These are phyloP conservation scores for Idaea dimidiata DNA, from an alignment of 2,888 invertebrate genomes.

Conservation along the genomic window DNA sequence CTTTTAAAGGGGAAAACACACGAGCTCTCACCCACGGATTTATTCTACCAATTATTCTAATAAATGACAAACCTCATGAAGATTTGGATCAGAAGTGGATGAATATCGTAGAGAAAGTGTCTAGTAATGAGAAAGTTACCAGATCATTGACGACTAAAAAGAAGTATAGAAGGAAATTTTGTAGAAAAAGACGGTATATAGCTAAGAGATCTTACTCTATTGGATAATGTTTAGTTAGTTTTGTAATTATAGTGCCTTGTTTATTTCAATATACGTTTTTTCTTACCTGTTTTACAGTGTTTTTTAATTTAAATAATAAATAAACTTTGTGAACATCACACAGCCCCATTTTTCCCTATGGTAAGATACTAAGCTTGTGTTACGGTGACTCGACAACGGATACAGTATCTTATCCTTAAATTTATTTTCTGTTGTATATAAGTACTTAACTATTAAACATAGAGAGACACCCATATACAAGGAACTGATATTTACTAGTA, in stretches of 20 bases:
- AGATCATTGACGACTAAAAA: slow-evolving; percentile 55
- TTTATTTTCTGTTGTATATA: too few relatives aligned
- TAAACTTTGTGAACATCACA: too few relatives aligned
- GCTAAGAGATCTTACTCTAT: slow-evolving; percentile 72
- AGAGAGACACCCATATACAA: too few relatives aligned
- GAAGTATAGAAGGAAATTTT: slow-evolving; percentile 64
- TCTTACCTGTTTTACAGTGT: background rate
- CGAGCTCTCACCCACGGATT: slow-evolving; percentile 35
- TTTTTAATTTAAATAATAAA: background rate
- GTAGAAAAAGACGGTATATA: slow-evolving; percentile 57
- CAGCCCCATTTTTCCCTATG: too few relatives aligned
- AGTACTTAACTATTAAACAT: too few relatives aligned
- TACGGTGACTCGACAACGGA: too few relatives aligned
- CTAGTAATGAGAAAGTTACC: slow-evolving; percentile 52
- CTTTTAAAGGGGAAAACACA: slow-evolving; percentile 42
- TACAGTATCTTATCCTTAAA: too few relatives aligned
- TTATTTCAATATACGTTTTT: slow-evolving; percentile 4
- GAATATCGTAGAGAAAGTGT: slow-evolving; percentile 50
- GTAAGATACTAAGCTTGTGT: too few relatives aligned
- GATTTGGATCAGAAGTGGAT: slow-evolving; percentile 67
- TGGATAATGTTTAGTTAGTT: slow-evolving; percentile 35
- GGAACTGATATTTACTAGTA: too few relatives aligned
- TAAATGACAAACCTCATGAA: slow-evolving; percentile 68
- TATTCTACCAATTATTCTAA: slow-evolving; percentile 62
- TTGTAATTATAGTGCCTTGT: slow-evolving; percentile 7